Evolutionary conservation across 2,113 vertebrate species (phyloP).

Genomic region (rabbit (Oryctolagus cuniculus)): mOryCun1.1 NC_091432.1:209085001-209085500

Average conservation of each 20-base stretch:
- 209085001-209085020: neutral
- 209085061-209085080: neutral
- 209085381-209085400: too few species aligned
- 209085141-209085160: neutral
- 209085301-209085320: too few species aligned
- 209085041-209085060: neutral
- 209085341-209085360: too few species aligned
- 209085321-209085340: too few species aligned
- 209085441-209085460: too few species aligned
- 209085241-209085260: conserved; percentile 25
- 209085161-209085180: neutral
- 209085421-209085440: too few species aligned
- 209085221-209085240: neutral
- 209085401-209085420: too few species aligned
- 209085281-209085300: too few species aligned
- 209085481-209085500: too few species aligned
- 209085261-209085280: too few species aligned
- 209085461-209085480: too few species aligned
- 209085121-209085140: neutral
- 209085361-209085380: too few species aligned
- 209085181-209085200: neutral
- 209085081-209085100: conserved; percentile 12
- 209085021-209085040: neutral
- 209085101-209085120: neutral
- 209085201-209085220: neutral